Evolutionary conservation across 2,888 invertebrate species (phyloP).

Genomic region (Tiliacea aurago): DNA sequence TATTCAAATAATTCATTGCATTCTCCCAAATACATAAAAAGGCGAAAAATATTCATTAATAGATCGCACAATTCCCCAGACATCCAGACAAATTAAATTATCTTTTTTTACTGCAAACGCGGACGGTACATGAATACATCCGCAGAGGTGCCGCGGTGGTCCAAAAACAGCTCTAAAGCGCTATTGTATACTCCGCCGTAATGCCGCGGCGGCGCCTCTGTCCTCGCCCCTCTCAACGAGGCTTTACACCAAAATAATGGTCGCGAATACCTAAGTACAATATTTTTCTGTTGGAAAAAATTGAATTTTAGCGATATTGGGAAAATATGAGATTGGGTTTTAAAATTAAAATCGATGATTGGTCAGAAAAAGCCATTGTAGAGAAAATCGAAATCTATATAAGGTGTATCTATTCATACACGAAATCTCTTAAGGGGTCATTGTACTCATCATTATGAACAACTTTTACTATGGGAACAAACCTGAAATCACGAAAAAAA

Average conservation of each 20-base stretch:
- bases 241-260: slow-evolving; percentile 32
- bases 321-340: background rate
- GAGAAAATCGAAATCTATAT: no score
- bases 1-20: background rate
- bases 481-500: no score
- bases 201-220: slow-evolving; percentile 19
- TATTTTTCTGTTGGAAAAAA: background rate
- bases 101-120: slow-evolving; percentile 55
- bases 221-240: slow-evolving; percentile 28
- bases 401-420: no score
- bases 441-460: no score
- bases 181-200: slow-evolving; percentile 43
- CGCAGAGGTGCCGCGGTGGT: slow-evolving; percentile 33
- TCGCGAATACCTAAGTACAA: background rate
- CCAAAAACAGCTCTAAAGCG: slow-evolving; percentile 43
- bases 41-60: background rate
- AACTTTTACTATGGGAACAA: no score
- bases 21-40: background rate
- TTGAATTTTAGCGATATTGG: background rate
- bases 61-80: slow-evolving; percentile 10
- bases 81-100: slow-evolving; percentile 45
- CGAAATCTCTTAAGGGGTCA: no score
- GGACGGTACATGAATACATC: slow-evolving; percentile 30
- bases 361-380: no score
- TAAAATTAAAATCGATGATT: background rate